Conservation (phyloP, 2,888 invertebrate genomes). For the Aradus depressus region DNA sequence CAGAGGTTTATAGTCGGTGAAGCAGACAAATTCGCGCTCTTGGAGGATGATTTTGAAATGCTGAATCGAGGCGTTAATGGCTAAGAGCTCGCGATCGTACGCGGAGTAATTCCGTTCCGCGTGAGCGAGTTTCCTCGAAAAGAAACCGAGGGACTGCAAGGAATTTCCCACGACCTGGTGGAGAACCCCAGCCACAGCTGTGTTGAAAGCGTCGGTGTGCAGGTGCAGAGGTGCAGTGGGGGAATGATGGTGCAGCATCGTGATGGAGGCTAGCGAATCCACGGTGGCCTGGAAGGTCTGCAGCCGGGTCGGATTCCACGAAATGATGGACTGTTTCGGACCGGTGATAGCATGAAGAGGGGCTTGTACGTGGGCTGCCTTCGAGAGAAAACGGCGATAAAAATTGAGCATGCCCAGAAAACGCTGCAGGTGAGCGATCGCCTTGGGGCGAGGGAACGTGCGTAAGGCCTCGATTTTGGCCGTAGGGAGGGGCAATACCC, state of each 20-base stretch:
- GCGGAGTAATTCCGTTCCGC: slow-evolving; percentile 36
- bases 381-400: no score
- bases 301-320: no score
- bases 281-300: slow-evolving; percentile 23
- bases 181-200: no score
- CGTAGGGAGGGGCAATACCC: slow-evolving; percentile 21
- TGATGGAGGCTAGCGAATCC: no score
- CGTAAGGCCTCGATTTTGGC: no score
- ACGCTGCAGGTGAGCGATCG: no score
- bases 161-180: slow-evolving; percentile 8
- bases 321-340: no score
- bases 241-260: slow-evolving; percentile 36
- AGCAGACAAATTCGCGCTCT: no score
- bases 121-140: slow-evolving; percentile 26
- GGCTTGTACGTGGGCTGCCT: no score
- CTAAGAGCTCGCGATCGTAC: slow-evolving; percentile 35
- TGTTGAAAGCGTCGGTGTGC: slow-evolving; percentile 13
- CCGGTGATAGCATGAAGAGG: no score
- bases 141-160: slow-evolving; percentile 28
- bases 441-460: no score
- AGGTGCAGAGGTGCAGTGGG: slow-evolving; percentile 1
- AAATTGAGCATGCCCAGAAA: no score
- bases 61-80: slow-evolving; percentile 33
- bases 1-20: slow-evolving; percentile 14
- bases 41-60: slow-evolving; percentile 17